Base-by-base conservation (phyloP, 2,888 invertebrate genomes). In the Platypus cylindrus region DNA sequence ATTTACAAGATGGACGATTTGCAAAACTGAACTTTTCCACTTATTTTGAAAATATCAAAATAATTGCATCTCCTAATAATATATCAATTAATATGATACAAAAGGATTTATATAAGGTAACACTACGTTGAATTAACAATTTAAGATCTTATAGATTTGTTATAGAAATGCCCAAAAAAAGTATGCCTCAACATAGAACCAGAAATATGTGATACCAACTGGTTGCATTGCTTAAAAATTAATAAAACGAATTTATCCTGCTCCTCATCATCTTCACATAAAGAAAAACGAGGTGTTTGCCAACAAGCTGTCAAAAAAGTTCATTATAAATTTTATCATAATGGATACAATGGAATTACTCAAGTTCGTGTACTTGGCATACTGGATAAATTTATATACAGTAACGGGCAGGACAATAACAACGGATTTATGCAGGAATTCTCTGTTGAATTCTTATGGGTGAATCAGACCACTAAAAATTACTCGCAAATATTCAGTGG, bases 401-500 rank as follows among this genome's bases (percentile, higher is more conserved):
- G 47, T 32, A 50, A 50, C 18, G 43, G 40, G 5, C 17, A n/a
- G 4, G 18, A 33, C 7, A 38, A 37, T 15, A 14, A 30, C 25
- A 24, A 9, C n/a, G 39, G 44, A 31, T 44, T 42, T 23, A 13
- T 36, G 15, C 60, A 61, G 46, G 45, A 49, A 7, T 56, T 56
- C 37, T 45, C 49, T 32, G 54, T 58, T 9, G 52, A 50, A 20
- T 61, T 55, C 41, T 40, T 49, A 26, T 62, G 62, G 61, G 35
- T 35, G 11, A 53, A 59, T 34, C 46, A 50, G 17, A 51, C 46
- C 3, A 51, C 47, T 3, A 44, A 43, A 14, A 57, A 58, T 37
- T 52, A 49, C 34, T 51, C 55, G 1, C 37, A 46, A 33, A 39
- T 47, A 24, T 47, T 67, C 11, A 85, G 85, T 60, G 86, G 86